Conservation (phyloP, 64 coral and sea anemone genomes). For the Pocillopora verrucosa region DNA sequence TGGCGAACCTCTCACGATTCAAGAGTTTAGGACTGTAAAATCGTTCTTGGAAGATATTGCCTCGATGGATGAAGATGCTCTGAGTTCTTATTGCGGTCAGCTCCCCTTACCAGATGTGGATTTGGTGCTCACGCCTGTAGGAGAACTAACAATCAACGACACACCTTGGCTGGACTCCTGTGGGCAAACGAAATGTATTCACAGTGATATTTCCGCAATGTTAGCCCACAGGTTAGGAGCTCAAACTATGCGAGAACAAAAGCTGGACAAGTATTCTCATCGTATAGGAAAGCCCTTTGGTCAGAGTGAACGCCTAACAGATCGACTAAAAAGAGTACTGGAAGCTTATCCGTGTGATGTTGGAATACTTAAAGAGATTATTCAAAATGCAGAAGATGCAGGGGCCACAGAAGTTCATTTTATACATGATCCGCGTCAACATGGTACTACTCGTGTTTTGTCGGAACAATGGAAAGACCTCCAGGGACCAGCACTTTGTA, state of each 20-base stretch:
- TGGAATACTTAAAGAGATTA: slow-evolving; percentile 89
- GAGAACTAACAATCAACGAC: slow-evolving; percentile 82
- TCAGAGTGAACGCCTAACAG: slow-evolving; percentile 81
- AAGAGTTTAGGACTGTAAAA: slow-evolving; percentile 79
- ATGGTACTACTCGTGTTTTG: slow-evolving; percentile 69
- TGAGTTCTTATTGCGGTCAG: slow-evolving; percentile 43
- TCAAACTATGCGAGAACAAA: slow-evolving; percentile 57
- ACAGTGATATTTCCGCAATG: slow-evolving; percentile 67
- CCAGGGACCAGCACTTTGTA: slow-evolving; percentile 91
- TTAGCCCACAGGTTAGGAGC: slow-evolving; percentile 85
- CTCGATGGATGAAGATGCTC: slow-evolving; percentile 35
- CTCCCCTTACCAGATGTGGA: slow-evolving; percentile 79
- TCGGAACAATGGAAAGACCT: slow-evolving; percentile 80
- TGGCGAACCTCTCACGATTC: slow-evolving; percentile 40
- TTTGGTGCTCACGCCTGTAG: slow-evolving; percentile 50
- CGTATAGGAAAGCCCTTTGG: slow-evolving; percentile 86
- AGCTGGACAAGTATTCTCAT: slow-evolving; percentile 77
- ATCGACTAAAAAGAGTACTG: slow-evolving; percentile 67
- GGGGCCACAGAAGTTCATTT: slow-evolving; percentile 87
- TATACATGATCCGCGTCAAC: slow-evolving; percentile 81
- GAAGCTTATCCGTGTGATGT: slow-evolving; percentile 81
- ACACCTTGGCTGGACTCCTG: slow-evolving; percentile 72
- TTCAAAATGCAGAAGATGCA: slow-evolving; percentile 93
- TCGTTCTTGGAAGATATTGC: slow-evolving; percentile 77
- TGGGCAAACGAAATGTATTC: slow-evolving; percentile 48